Evolutionary conservation across 2,888 invertebrate species (phyloP).

Genomic region (Leptopilina drosophilae): DNA sequence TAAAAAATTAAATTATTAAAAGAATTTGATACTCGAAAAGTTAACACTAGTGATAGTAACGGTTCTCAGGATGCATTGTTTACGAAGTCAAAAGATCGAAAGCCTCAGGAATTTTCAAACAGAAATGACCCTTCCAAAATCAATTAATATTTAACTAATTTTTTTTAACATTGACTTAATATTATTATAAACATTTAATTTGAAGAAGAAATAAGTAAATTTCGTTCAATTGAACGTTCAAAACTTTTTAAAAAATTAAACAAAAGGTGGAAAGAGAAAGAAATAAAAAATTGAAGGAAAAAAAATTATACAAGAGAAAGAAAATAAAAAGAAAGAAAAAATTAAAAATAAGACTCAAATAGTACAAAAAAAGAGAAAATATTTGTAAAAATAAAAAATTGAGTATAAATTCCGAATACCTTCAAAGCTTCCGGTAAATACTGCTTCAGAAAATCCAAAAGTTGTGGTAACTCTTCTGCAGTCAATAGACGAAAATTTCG

Average conservation of each 20-base stretch:
- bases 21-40: constrained; percentile 46
- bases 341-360: too few relatives aligned
- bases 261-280: too few relatives aligned
- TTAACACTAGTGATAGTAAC: constrained; percentile 1
- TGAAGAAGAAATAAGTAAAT: too few relatives aligned
- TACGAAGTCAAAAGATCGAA: too few relatives aligned
- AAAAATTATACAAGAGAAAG: too few relatives aligned
- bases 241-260: too few relatives aligned
- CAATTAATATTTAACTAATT: too few relatives aligned
- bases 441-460: constrained; percentile 87
- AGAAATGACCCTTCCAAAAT: background rate
- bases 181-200: too few relatives aligned
- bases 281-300: too few relatives aligned
- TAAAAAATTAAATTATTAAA: constrained; percentile 50
- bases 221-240: too few relatives aligned
- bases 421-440: constrained; percentile 92
- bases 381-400: background rate
- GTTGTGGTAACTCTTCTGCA: constrained; percentile 90
- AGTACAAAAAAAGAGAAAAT: background rate
- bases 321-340: too few relatives aligned
- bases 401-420: constrained; percentile 78
- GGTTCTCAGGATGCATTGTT: constrained; percentile 18
- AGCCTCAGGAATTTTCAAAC: background rate
- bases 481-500: constrained; percentile 91
- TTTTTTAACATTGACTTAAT: too few relatives aligned